phyloP scores from a whole-genome alignment of 1,140 invertebrate species.

The Phthorimaea operculella region DNA sequence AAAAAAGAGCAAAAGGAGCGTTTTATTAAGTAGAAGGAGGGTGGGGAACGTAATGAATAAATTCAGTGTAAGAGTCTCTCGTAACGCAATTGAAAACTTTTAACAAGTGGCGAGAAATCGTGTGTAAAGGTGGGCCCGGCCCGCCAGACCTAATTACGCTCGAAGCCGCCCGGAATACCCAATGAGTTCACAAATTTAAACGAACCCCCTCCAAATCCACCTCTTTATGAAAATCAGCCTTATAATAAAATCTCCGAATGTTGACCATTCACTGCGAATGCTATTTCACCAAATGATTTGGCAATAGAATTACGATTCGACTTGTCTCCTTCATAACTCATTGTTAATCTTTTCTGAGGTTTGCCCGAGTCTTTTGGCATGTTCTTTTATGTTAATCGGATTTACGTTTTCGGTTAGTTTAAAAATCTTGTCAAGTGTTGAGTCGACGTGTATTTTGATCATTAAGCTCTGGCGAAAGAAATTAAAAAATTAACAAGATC shows the following conservation, averaged over 20 bases:
- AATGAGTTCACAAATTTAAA: conserved; percentile 60
- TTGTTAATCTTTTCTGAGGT: too few species aligned
- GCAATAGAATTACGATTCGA: too few species aligned
- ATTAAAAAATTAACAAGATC: conserved; percentile 56
- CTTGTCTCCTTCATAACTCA: too few species aligned
- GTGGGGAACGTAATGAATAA: conserved; percentile 63
- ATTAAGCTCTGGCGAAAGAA: conserved; percentile 19
- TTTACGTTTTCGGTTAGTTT: too few species aligned
- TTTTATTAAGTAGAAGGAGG: conserved; percentile 55
- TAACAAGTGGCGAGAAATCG: conserved; percentile 66
- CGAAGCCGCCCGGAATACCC: conserved; percentile 46
- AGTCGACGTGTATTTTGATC: too few species aligned
- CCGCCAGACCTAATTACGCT: conserved; percentile 55
- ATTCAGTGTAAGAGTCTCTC: conserved; percentile 53
- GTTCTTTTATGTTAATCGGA: too few species aligned
- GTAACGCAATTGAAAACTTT: conserved; percentile 68
- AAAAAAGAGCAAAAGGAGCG: conserved; percentile 54
- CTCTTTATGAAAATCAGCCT: conserved; percentile 54
- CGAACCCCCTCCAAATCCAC: conserved; percentile 15
- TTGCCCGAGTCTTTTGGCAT: too few species aligned
- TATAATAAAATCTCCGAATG: conserved; percentile 44
- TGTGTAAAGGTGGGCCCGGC: conserved; percentile 60
- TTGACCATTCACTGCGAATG: conserved; percentile 21
- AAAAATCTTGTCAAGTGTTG: too few species aligned
- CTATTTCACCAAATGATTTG: too few species aligned